These are phyloP conservation scores for Hybognathus amarus DNA, from an alignment of 2,797 vertebrate genomes.

Conservation along the genomic window DNA sequence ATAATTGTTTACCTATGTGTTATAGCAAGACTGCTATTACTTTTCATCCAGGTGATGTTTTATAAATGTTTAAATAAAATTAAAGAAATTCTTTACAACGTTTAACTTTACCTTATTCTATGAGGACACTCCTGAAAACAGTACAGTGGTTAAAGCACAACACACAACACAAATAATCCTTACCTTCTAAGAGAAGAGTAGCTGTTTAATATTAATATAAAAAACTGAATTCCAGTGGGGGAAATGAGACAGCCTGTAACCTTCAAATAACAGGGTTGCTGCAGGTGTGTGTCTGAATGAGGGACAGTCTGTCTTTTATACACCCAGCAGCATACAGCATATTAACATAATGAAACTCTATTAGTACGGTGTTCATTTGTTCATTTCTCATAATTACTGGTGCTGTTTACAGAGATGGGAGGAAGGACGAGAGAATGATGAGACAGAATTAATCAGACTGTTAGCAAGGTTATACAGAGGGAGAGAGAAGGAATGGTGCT, in stretches of 20 bases:
- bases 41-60: neutral
- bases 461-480: neutral
- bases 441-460: constrained; percentile 39
- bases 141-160: neutral
- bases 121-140: neutral
- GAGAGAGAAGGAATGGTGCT: neutral
- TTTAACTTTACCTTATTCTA: neutral
- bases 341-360: constrained; percentile 60
- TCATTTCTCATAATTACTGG: constrained; percentile 60
- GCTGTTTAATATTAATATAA: constrained; percentile 21
- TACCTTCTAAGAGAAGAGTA: constrained; percentile 49
- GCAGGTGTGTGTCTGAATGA: constrained; percentile 32
- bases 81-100: neutral
- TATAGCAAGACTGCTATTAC: neutral
- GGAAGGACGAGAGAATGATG: constrained; percentile 45
- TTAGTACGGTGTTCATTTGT: constrained; percentile 48
- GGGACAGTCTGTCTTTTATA: constrained; percentile 58
- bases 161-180: neutral
- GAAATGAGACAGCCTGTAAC: neutral
- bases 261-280: constrained; percentile 22
- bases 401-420: constrained; percentile 52
- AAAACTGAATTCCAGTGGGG: neutral
- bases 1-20: neutral
- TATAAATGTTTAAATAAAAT: neutral
- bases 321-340: constrained; percentile 38